Base-by-base conservation (phyloP, 2,888 invertebrate species). In the Polymixis lichenea region DNA sequence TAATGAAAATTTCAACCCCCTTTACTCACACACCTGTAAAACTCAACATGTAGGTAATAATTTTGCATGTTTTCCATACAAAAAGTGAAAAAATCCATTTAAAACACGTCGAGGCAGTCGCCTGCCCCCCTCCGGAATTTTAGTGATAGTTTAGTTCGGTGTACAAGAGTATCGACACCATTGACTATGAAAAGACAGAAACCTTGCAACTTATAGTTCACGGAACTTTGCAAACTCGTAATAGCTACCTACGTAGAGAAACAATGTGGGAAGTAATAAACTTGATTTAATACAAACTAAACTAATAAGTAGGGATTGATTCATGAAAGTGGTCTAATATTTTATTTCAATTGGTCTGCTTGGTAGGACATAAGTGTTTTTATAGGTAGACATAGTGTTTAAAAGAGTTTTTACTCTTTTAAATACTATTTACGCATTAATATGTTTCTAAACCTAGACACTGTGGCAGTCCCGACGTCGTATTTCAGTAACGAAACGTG, bases 181-280 rank as follows among this genome's bases (percentile, higher is more conserved):
- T 53, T 82, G 56, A n/a, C 65, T 75, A 28, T 49, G n/a, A 49
- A 65, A 72, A 66, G 43, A 43, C 17, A 46, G 49, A 53, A 53
- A 71, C 72, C 83, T 80, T 68, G 78, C 25, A 25, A 22, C 22
- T 55, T n/a, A 5, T 46, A 60, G 46, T 68, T 58, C 58, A 55
- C 38, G 49, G 25, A 9, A 77, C 60, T 32, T 61, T 65, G 46
- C n/a, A 13, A 19, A 51, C 51, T 62, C 15, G 28, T 55, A 56
- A 70, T 46, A 64, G 38, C 4, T 38, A 38, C 38, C 38, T 38
- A 38, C 60, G 17, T 46, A 49, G 55, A 70, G 76, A 61, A 60
- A 71, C 67, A 80, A 71, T 64, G 66, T 68, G 76, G 77, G 82
- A 82, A 76, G 69, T 82, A 19, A 81, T 56, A 28, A 58, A 56